Percentiles rank a stretch among this genome's conserved stretches.
Evolutionary conservation across 1,140 invertebrate species (phyloP).

Genomic region (Habropoda laboriosa): DNA sequence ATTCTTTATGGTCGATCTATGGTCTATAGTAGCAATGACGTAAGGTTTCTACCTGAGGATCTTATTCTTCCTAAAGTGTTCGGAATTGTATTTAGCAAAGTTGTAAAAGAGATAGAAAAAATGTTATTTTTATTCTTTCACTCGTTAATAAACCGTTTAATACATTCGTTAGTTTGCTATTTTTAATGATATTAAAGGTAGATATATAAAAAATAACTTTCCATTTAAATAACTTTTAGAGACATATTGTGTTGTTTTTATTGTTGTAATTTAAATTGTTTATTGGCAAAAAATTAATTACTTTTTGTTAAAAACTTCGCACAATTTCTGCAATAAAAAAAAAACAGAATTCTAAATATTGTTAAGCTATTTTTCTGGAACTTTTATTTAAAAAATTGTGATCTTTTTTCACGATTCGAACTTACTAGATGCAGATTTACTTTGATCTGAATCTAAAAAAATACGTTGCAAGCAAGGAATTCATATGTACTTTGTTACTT

Average conservation of each 20-base stretch:
- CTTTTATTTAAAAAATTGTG: background rate
- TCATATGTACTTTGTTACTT: background rate
- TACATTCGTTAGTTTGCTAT: background rate
- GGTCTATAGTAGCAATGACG: conserved; percentile 76
- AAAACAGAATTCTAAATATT: background rate
- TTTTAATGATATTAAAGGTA: background rate
- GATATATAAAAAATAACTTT: background rate
- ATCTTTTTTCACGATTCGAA: background rate
- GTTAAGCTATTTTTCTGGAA: background rate
- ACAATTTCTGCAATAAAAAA: no score
- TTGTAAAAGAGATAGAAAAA: background rate
- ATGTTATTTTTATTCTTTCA: background rate
- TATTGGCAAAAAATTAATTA: background rate
- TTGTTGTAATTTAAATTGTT: background rate
- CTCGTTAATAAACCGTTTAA: background rate
- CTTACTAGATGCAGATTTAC: background rate
- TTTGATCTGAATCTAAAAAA: background rate
- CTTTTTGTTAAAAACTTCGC: no score
- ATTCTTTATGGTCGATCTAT: conserved; percentile 77
- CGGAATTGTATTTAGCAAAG: background rate
- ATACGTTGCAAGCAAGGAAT: background rate
- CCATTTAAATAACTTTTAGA: background rate
- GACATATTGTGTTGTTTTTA: background rate
- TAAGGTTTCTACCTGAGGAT: conserved; percentile 79
- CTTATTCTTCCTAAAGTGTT: conserved; percentile 69